phyloP scores from a whole-genome alignment of 2,797 vertebrate species.

The Centropyge bicolor region DNA sequence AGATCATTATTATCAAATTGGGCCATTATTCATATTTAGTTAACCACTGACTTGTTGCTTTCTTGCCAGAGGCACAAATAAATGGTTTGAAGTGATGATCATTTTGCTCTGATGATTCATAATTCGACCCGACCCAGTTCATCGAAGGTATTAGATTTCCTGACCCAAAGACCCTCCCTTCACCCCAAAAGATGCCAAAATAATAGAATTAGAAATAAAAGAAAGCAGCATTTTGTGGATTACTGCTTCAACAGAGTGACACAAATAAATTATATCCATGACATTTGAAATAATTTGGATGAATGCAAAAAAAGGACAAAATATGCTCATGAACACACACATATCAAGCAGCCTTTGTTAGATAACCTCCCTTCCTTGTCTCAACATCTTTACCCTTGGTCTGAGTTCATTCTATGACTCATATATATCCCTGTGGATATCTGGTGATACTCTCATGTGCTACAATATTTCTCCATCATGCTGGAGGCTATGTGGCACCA shows the following conservation, averaged over 20 bases:
- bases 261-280: background rate
- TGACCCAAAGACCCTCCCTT: constrained; percentile 1
- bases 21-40: background rate
- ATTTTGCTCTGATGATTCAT: constrained; percentile 3
- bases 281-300: constrained; percentile 1
- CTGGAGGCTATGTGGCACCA: constrained; percentile 44
- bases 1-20: background rate
- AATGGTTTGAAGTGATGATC: constrained; percentile 5
- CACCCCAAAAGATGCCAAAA: background rate
- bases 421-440: constrained; percentile 42
- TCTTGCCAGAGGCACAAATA: background rate
- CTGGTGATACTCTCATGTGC: constrained; percentile 42
- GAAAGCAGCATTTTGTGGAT: background rate
- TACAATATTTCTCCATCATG: constrained; percentile 45
- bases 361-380: constrained; percentile 35
- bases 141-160: constrained; percentile 6
- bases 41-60: background rate
- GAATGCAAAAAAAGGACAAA: constrained; percentile 4
- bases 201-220: background rate
- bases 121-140: background rate
- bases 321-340: constrained; percentile 12
- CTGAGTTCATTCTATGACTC: constrained; percentile 54
- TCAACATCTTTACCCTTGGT: constrained; percentile 56
- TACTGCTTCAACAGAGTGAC: background rate
- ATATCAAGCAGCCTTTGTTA: constrained; percentile 21